A percentile compares a stretch with the other conserved stretches of the same genome.
phyloP scores from a whole-genome alignment of 1,140 invertebrate genomes.

The Hyles vespertilio region DNA sequence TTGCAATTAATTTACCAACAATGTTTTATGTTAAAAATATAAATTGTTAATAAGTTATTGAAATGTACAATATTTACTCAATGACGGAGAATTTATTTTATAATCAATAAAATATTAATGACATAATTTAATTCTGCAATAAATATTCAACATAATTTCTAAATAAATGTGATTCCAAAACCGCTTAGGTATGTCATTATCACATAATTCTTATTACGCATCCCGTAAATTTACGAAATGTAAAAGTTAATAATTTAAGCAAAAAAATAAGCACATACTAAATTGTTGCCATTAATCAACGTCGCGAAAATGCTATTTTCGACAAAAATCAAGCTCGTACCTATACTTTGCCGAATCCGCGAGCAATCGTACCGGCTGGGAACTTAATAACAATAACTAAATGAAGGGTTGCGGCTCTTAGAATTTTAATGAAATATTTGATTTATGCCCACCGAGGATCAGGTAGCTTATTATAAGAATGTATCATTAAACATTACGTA shows the following conservation, averaged over 20 bases:
- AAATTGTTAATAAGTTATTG: too few relatives aligned
- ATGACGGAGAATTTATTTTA: too few relatives aligned
- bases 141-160: too few relatives aligned
- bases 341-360: conserved; percentile 38
- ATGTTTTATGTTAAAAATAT: too few relatives aligned
- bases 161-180: too few relatives aligned
- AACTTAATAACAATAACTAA: conserved; percentile 56
- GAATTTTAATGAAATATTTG: conserved; percentile 75
- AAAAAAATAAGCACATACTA: conserved; percentile 10
- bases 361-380: conserved; percentile 34
- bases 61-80: too few relatives aligned
- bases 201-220: neutral
- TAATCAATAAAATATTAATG: too few relatives aligned
- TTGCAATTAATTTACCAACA: too few relatives aligned
- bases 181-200: neutral
- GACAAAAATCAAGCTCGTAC: conserved; percentile 37
- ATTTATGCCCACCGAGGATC: conserved; percentile 66
- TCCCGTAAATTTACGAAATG: neutral
- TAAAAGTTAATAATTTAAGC: neutral
- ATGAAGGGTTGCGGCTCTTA: conserved; percentile 61
- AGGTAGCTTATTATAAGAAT: conserved; percentile 73
- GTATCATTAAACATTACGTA: conserved; percentile 73
- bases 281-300: conserved; percentile 62
- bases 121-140: too few relatives aligned
- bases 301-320: conserved; percentile 52